Evolutionary conservation across 2,888 invertebrate genomes (phyloP).

Genomic region (Drosophila histrio): DNA sequence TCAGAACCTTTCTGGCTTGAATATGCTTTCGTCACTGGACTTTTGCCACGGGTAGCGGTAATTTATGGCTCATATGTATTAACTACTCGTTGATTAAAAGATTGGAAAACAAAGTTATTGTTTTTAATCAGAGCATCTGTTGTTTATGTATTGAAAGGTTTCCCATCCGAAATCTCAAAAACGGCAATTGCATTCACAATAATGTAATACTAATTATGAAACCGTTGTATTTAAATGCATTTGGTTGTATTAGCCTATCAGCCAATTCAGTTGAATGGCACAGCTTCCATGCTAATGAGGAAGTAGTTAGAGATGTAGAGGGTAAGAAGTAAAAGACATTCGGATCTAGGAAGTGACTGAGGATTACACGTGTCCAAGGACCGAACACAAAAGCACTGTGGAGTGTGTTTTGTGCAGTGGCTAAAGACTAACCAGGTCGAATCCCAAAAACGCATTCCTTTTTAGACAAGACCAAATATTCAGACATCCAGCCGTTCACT

Average conservation of each 20-base stretch:
- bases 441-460: neutral
- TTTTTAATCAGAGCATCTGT: neutral
- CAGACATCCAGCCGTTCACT: constrained; percentile 50
- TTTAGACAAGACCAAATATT: neutral
- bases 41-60: too few species aligned
- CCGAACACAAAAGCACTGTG: constrained; percentile 49
- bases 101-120: neutral
- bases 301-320: constrained; percentile 38
- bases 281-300: constrained; percentile 53
- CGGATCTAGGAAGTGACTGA: constrained; percentile 54
- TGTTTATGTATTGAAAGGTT: neutral
- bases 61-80: too few species aligned
- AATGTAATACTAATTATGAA: constrained; percentile 8
- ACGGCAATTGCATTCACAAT: constrained; percentile 16
- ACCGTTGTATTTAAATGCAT: constrained; percentile 5
- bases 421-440: constrained; percentile 53
- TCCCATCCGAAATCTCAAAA: neutral
- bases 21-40: too few species aligned
- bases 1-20: too few species aligned
- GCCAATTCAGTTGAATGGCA: constrained; percentile 39
- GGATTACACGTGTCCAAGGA: constrained; percentile 67
- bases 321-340: constrained; percentile 21
- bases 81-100: neutral
- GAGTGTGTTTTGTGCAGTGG: constrained; percentile 27
- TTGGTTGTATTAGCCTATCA: constrained; percentile 45